Conservation (phyloP, 2,113 vertebrate genomes). For the Albula glossodonta region DNA sequence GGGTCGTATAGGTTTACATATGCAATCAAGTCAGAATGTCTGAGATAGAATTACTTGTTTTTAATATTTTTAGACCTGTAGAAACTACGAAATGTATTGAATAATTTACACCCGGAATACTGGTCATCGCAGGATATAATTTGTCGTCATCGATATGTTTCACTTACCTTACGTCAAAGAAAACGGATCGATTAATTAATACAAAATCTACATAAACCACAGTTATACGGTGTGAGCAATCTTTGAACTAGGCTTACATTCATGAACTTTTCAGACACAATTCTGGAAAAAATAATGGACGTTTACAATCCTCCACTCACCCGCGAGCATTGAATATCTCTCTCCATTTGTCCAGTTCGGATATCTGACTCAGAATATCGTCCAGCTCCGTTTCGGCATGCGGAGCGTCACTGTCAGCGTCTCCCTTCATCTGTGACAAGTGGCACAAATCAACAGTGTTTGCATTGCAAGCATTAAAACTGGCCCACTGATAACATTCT, state of each 20-base stretch:
- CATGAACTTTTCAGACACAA: neutral
- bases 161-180: neutral
- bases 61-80: neutral
- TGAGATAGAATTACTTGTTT: slow-evolving; percentile 3
- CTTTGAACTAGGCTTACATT: neutral
- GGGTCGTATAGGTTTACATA: neutral
- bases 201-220: neutral
- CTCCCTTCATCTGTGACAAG: slow-evolving; percentile 47
- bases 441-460: slow-evolving; percentile 14
- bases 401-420: slow-evolving; percentile 14
- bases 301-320: slow-evolving; percentile 56
- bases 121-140: neutral
- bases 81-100: neutral
- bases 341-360: slow-evolving; percentile 72
- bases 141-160: neutral
- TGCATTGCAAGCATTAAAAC: neutral
- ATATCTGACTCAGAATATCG: slow-evolving; percentile 66
- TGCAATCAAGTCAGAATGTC: neutral
- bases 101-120: slow-evolving; percentile 9
- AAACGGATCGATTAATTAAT: neutral
- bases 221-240: neutral
- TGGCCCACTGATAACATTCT: neutral
- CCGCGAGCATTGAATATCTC: slow-evolving; percentile 66
- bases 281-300: neutral
- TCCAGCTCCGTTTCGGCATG: slow-evolving; percentile 50